Conservation (phyloP, 2,113 vertebrate genomes). For the Triplophysa siluroides region DNA sequence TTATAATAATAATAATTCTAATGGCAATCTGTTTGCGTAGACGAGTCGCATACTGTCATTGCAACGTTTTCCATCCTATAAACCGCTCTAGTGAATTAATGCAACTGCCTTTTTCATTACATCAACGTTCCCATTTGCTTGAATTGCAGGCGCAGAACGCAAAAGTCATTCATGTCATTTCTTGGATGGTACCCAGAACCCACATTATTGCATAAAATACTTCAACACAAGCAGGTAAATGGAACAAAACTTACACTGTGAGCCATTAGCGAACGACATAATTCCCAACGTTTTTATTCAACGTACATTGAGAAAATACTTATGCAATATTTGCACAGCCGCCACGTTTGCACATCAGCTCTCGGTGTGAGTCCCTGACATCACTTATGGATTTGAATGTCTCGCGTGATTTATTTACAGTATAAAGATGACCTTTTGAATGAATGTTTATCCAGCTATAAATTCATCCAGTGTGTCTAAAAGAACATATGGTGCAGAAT, state of each 20-base stretch:
- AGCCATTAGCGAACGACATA: conserved; percentile 11
- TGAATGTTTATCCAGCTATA: neutral
- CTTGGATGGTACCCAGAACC: conserved; percentile 48
- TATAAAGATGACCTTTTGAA: neutral
- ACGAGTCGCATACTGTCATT: conserved; percentile 34
- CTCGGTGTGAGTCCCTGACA: neutral
- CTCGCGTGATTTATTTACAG: neutral
- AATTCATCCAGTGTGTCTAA: conserved; percentile 37
- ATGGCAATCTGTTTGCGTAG: neutral
- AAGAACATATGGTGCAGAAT: conserved; percentile 63
- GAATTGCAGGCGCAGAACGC: conserved; percentile 45
- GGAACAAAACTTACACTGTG: conserved; percentile 32
- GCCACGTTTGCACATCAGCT: neutral
- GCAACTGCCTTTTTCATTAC: conserved; percentile 44
- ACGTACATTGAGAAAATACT: neutral
- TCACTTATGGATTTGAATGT: conserved; percentile 38
- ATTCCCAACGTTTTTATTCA: conserved; percentile 8
- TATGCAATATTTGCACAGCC: conserved; percentile 36
- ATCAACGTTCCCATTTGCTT: conserved; percentile 44
- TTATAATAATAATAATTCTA: conserved; percentile 11
- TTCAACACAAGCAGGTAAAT: conserved; percentile 44
- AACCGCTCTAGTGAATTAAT: conserved; percentile 38
- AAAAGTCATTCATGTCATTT: conserved; percentile 48
- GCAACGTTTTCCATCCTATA: conserved; percentile 26
- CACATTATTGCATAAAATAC: conserved; percentile 51